Percentiles rank a stretch among this genome's conserved stretches.
phyloP scores from a whole-genome alignment of 2,113 vertebrate genomes.

The Chlorodrepanis virens region DNA sequence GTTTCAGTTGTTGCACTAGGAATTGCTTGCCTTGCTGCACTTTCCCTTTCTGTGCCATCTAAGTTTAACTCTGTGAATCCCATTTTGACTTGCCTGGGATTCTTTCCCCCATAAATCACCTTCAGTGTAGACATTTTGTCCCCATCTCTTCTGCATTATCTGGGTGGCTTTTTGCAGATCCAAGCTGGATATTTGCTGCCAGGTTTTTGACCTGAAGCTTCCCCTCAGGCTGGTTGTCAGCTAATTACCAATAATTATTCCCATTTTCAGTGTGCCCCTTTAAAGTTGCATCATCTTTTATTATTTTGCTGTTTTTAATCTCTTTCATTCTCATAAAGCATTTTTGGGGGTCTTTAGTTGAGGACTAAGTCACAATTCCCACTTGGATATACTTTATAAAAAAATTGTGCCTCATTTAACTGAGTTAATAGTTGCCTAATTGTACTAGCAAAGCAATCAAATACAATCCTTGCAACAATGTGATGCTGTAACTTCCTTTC shows the following conservation, averaged over 20 bases:
- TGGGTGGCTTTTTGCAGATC: not conserved
- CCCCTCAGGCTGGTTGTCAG: not conserved
- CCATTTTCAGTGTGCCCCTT: not conserved
- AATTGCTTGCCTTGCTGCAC: not conserved
- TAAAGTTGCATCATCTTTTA: not conserved
- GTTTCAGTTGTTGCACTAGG: not conserved
- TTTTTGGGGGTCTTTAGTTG: not conserved
- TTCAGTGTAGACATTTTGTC: not conserved
- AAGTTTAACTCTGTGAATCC: not conserved
- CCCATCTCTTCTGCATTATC: not conserved
- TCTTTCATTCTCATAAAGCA: not conserved
- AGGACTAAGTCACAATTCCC: not conserved
- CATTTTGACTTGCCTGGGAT: not conserved
- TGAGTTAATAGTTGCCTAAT: conserved; percentile 40
- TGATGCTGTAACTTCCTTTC: conserved; percentile 36
- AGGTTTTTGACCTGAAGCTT: not conserved
- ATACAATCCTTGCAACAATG: conserved; percentile 24
- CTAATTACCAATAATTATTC: not conserved
- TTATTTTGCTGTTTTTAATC: not conserved
- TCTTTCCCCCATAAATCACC: not conserved
- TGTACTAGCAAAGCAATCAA: conserved; percentile 55
- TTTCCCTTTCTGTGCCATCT: not conserved
- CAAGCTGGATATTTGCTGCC: not conserved
- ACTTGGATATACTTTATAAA: not conserved
- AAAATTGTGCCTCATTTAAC: conserved; percentile 28